phyloP scores from a whole-genome alignment of 2,113 vertebrate genomes.

The Gobio gobio region DNA sequence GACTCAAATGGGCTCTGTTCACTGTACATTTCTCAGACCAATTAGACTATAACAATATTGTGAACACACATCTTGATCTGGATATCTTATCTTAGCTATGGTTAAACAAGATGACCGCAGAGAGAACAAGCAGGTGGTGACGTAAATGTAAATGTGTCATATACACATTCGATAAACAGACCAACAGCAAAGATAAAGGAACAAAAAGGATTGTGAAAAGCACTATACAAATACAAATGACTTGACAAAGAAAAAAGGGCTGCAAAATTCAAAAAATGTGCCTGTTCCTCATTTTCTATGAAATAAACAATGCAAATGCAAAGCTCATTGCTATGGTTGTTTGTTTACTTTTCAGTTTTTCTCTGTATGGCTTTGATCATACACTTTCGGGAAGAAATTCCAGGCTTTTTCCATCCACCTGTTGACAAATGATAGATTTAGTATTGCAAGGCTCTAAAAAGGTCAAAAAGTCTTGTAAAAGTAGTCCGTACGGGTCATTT shows the following conservation, averaged over 20 bases:
- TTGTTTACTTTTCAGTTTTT: conserved; percentile 31
- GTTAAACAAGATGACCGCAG: conserved; percentile 35
- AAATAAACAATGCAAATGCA: conserved; percentile 16
- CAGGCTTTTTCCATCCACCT: conserved; percentile 13
- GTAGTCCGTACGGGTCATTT: not conserved
- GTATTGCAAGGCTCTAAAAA: not conserved
- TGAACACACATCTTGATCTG: conserved; percentile 23
- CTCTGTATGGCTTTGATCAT: not conserved
- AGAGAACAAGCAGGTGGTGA: conserved; percentile 33
- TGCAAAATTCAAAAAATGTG: not conserved
- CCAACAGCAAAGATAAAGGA: not conserved
- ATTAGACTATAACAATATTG: not conserved
- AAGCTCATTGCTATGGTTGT: conserved; percentile 6
- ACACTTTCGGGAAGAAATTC: not conserved
- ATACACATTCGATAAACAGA: conserved; percentile 4
- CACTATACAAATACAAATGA: not conserved
- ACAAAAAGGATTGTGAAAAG: not conserved
- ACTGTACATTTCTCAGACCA: not conserved
- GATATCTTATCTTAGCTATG: conserved; percentile 33
- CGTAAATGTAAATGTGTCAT: conserved; percentile 63
- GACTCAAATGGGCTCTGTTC: not conserved
- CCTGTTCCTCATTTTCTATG: conserved; percentile 29
- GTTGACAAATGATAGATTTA: not conserved
- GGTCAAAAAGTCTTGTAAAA: not conserved
- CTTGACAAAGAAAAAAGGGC: not conserved